phyloP scores from a whole-genome alignment of 1,140 invertebrate species.

The Orussus abietinus region DNA sequence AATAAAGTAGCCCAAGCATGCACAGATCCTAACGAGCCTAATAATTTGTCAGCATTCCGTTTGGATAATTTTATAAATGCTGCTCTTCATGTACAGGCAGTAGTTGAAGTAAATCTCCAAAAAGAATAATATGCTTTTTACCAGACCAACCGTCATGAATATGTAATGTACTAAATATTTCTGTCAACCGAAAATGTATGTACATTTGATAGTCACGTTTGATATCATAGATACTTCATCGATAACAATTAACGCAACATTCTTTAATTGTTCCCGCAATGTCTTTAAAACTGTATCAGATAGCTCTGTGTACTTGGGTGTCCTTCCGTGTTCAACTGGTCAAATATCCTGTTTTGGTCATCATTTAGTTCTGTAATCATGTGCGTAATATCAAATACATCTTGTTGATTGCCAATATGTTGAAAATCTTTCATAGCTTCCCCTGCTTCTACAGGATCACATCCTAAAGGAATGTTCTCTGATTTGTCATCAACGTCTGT shows the following conservation, averaged over 20 bases:
- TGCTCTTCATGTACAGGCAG: slow-evolving; percentile 29
- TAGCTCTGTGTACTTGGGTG: slow-evolving; percentile 18
- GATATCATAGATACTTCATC: slow-evolving; percentile 42
- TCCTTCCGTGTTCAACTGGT: slow-evolving; percentile 25
- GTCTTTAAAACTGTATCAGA: slow-evolving; percentile 21
- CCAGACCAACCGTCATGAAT: slow-evolving; percentile 27
- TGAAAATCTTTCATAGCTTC: slow-evolving; percentile 21
- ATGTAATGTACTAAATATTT: slow-evolving; percentile 30
- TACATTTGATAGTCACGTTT: slow-evolving; percentile 31
- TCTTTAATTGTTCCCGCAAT: slow-evolving; percentile 18
- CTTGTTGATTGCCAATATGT: slow-evolving; percentile 12
- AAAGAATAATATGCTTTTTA: slow-evolving; percentile 22
- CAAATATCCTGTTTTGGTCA: slow-evolving; percentile 22
- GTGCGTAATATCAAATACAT: slow-evolving; percentile 13
- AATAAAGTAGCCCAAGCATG: slow-evolving; percentile 4
- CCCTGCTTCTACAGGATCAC: slow-evolving; percentile 17
- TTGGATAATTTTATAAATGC: slow-evolving; percentile 20
- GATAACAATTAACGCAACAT: slow-evolving; percentile 33
- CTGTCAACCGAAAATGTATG: slow-evolving; percentile 26
- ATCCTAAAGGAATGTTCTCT: slow-evolving; percentile 10
- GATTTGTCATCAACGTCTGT: slow-evolving; percentile 4
- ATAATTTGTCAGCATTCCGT: slow-evolving; percentile 12
- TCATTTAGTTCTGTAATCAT: slow-evolving; percentile 19
- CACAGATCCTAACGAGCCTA: slow-evolving; percentile 10
- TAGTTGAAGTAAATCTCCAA: slow-evolving; percentile 37